Base-by-base conservation (phyloP, 2,113 vertebrate genomes). In the Anseranas semipalmata region DNA sequence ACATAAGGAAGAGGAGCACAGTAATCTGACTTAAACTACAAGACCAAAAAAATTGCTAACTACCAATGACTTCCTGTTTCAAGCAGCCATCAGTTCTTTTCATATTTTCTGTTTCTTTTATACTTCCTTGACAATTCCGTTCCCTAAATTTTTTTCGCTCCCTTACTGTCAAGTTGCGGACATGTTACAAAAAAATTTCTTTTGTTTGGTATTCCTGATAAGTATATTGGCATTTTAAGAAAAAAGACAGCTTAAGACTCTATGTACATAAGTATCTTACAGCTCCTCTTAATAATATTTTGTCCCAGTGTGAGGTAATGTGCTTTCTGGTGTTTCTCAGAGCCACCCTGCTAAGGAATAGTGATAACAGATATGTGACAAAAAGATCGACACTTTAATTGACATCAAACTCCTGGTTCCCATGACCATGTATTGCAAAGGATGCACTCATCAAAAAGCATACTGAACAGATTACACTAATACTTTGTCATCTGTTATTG, bases 61-160 rank as follows among this genome's bases (percentile, higher is more conserved):
- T 95, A 90, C 52, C 41, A 58, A 7, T 79, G 62, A 66, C 76
- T 75, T 58, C 8, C 33, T 58, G 0, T 66, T 89, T 79, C 56
- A 58, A 85, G 48, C 58, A 85, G 20, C 53, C 81, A 15, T 71
- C 78, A 72, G 32, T 77, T 67, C 12, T 78, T 88, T 67, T 21
- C 21, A 19, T 77, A 7, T 86, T 76, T 88, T 89, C 55, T 84
- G 4, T 90, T 88, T 70, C 68, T 92, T 82, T 78, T 55, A n/a
- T 0, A 0, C 27, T 85, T 75, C 13, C 15, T 90, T 89, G 50
- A 41, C 37, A 15, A 43, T 83, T 93, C 12, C 6, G 4, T 73
- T 68, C 77, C 45, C 46, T 73, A 63, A 65, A n/a, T 86, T 92
- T 88, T 27, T 88, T 6, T 77, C 50, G 20, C 59, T 18, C 6